phyloP scores from a whole-genome alignment of 2,113 vertebrate genomes.

The Vulpes vulpes region DNA sequence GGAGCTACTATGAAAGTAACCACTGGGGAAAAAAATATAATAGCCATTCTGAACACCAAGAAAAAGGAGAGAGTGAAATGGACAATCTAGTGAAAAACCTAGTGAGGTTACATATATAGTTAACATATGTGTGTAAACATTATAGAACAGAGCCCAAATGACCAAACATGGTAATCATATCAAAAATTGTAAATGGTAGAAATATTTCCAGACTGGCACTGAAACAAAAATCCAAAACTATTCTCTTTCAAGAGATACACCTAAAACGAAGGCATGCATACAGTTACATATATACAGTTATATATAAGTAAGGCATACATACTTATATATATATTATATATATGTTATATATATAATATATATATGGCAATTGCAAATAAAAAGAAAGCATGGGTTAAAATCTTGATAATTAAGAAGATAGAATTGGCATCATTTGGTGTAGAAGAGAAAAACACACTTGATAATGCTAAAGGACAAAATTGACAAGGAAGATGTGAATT shows the following conservation, averaged over 20 bases:
- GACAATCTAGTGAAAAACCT: background rate
- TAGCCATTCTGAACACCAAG: background rate
- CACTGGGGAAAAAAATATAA: background rate
- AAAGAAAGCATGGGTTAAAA: background rate
- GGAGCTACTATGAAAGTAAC: background rate
- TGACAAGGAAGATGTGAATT: background rate
- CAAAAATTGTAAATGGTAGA: background rate
- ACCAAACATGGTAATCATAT: background rate
- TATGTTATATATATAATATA: too few species aligned
- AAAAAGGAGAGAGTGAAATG: background rate
- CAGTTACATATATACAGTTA: background rate
- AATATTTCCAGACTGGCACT: background rate
- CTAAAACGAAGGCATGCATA: background rate
- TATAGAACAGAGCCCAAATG: background rate
- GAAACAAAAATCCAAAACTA: background rate
- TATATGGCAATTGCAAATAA: background rate
- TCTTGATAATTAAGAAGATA: background rate
- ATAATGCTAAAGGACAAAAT: background rate
- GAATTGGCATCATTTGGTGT: background rate
- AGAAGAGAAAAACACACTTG: background rate
- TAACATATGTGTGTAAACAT: background rate
- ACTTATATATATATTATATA: too few species aligned
- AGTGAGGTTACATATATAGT: background rate
- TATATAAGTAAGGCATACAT: too few species aligned
- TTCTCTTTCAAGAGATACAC: background rate